Evolutionary conservation across 1,140 invertebrate genomes (phyloP), one percentile per base, ranked within the genome.

Genomic region (Callitettix versicolor): DNA sequence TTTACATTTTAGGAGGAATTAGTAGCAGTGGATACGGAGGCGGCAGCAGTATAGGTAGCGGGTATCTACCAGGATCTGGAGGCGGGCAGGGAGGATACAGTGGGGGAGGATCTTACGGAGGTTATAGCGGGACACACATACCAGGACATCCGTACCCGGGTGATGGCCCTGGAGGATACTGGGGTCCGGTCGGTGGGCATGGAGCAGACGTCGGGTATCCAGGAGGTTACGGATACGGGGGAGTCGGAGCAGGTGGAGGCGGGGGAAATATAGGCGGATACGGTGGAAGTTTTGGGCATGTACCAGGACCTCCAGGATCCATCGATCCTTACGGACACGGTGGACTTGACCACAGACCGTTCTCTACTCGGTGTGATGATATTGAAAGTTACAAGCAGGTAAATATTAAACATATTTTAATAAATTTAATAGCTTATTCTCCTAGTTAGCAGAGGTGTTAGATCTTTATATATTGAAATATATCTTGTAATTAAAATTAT

Each of bases 341-440:
- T 44, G 60, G 57, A 21, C 58, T 61, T 44, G 62, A 60, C 26
- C 26, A 30, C 14, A 63, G 68, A 61, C 71, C 70, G 2, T 68
- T 47, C 72, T 58, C 64, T 9, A 60, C 79, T 1, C 70, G 80
- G 40, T 89, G 87, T 65, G 86, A 90, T 61, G 85, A 87, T 36
- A 76, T 76, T 38, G 86, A 88, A 58, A 83, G 79, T 63, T 90
- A 88, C 63, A 83, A 85, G 66, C 86, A 88, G 60, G 67, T 68
- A 53, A 55, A 44, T 55, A 1, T 47, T 50, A 12, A 15, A 24
- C 22, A 6, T 49, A 52, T 22, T 18, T 4, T 30, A n/a, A 40
- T 33, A 55, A 47, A 49, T 33, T 9, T 22, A 14, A 53, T 38
- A 36, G 26, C 15, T 15, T 12, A 48, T 7, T 17, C 15, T 22